Evolutionary conservation across 2,113 vertebrate species (phyloP).

Genomic region (Daphoenositta chrysoptera): DNA sequence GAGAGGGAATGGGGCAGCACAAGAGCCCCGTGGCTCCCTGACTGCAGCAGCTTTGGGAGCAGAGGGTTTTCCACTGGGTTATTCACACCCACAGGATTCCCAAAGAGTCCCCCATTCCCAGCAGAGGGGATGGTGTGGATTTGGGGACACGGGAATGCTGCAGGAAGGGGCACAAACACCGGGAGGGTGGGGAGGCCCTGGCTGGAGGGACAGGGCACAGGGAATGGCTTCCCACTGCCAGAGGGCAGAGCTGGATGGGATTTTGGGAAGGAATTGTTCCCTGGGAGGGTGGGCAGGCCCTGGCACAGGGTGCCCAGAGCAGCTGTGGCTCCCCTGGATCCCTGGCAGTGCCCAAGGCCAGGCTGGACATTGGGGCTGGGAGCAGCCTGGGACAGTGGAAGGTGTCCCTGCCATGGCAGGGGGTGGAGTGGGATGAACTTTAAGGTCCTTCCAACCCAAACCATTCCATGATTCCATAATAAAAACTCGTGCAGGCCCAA

Average conservation of each 20-base stretch:
- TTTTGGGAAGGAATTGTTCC: too few species aligned
- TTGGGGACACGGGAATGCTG: background rate
- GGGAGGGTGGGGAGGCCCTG: background rate
- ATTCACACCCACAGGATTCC: background rate
- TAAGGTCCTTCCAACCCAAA: background rate
- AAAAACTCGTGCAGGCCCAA: too few species aligned
- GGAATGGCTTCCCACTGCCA: too few species aligned
- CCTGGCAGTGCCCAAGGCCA: background rate
- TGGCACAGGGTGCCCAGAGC: background rate
- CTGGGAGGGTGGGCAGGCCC: background rate
- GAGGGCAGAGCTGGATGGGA: too few species aligned
- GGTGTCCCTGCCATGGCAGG: background rate
- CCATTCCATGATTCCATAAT: background rate
- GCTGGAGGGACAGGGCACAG: too few species aligned
- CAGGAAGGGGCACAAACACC: background rate
- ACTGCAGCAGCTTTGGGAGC: background rate
- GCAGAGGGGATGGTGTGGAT: background rate
- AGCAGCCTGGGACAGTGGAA: background rate
- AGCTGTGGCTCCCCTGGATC: background rate
- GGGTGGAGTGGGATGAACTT: rapidly evolving
- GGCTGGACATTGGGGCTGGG: background rate
- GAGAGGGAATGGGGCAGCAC: background rate
- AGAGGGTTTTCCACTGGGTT: background rate
- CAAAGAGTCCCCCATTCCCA: background rate
- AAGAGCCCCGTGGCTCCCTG: background rate